Percentiles rank a stretch among this genome's conserved stretches.
These are phyloP conservation scores for Harmothoe impar DNA, from an alignment of 2,888 invertebrate species.

Conservation along the genomic window DNA sequence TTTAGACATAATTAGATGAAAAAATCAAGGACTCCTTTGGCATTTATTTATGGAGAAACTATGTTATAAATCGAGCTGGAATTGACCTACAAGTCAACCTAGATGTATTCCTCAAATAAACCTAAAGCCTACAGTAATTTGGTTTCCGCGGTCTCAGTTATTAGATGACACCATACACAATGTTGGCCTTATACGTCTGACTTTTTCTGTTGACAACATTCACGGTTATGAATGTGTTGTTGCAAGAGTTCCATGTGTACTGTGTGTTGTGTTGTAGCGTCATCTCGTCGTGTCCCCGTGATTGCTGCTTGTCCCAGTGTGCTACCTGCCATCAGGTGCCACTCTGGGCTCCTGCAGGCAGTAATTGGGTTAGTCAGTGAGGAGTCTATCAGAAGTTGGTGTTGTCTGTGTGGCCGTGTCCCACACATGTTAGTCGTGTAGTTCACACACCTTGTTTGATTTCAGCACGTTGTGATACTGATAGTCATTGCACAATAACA, in stretches of 20 bases:
- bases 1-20: not conserved
- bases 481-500: not conserved
- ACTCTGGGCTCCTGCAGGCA: too few species aligned
- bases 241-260: not conserved
- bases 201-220: constrained; percentile 31
- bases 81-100: not conserved
- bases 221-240: not conserved
- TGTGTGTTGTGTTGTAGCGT: not conserved
- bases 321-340: not conserved
- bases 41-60: not conserved
- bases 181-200: constrained; percentile 15
- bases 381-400: not conserved
- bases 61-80: not conserved
- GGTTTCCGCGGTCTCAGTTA: not conserved
- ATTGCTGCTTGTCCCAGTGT: not conserved
- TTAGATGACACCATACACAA: not conserved
- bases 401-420: constrained; percentile 23
- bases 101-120: not conserved
- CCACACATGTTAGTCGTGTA: not conserved
- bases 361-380: constrained; percentile 29
- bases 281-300: not conserved
- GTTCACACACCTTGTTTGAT: not conserved
- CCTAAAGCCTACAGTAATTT: not conserved
- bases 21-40: not conserved
- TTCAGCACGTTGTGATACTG: not conserved